These are phyloP conservation scores for Trigoniulus corallinus DNA, from an alignment of 1,140 invertebrate species.

Conservation along the genomic window DNA sequence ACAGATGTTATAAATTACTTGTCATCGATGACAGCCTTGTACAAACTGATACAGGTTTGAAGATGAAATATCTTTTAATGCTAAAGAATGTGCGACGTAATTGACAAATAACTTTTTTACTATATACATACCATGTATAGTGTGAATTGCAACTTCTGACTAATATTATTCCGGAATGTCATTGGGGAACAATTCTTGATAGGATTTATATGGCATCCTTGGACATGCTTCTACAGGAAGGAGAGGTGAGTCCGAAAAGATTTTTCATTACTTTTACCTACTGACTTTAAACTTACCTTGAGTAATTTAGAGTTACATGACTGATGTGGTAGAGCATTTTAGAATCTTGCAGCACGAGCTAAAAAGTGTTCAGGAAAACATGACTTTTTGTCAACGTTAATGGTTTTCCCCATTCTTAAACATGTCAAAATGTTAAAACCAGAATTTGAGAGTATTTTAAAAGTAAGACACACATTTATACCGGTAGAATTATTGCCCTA, in stretches of 20 bases:
- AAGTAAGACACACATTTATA: too few relatives aligned
- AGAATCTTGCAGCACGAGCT: constrained; percentile 55
- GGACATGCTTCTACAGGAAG: constrained; percentile 65
- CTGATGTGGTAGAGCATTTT: too few relatives aligned
- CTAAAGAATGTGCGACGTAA: background rate
- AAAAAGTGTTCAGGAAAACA: constrained; percentile 60
- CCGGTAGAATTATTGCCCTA: too few relatives aligned
- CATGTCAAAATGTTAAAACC: constrained; percentile 61
- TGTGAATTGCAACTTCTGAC: constrained; percentile 65
- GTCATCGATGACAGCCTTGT: constrained; percentile 65
- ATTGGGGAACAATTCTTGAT: constrained; percentile 68
- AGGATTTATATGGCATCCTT: constrained; percentile 66
- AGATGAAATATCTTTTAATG: too few relatives aligned
- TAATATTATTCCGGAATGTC: constrained; percentile 60
- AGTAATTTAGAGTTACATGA: too few relatives aligned
- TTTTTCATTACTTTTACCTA: too few relatives aligned
- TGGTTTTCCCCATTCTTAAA: constrained; percentile 70
- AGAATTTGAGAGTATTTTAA: constrained; percentile 61
- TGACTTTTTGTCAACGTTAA: constrained; percentile 65
- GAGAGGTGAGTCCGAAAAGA: constrained; percentile 45
- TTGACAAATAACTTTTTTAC: background rate
- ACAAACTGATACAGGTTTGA: constrained; percentile 68
- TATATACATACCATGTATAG: constrained; percentile 4
- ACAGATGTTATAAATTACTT: constrained; percentile 69
- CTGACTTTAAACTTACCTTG: too few relatives aligned